Evolutionary conservation across 2,113 vertebrate species (phyloP).

Genomic region (Desmodus rotundus): DNA sequence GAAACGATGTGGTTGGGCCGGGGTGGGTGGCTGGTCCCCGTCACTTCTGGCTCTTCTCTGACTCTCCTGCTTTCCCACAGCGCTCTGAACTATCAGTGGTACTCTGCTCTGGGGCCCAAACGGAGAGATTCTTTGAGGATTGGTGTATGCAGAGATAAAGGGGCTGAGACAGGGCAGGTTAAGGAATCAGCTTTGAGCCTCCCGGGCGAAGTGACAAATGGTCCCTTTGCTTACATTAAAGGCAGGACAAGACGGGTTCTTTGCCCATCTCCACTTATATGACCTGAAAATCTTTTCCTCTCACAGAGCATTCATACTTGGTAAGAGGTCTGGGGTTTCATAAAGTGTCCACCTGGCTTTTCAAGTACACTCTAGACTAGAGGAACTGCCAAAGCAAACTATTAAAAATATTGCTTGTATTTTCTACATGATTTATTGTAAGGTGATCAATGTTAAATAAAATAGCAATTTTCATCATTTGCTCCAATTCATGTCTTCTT

Average conservation of each 20-base stretch:
- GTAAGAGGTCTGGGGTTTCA: background rate
- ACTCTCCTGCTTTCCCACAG: background rate
- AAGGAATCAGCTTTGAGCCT: background rate
- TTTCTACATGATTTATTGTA: too few species aligned
- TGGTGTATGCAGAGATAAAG: background rate
- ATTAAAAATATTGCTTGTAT: background rate
- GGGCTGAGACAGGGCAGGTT: background rate
- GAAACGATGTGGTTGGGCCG: background rate
- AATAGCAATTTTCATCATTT: too few species aligned
- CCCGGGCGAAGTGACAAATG: background rate
- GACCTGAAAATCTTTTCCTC: background rate
- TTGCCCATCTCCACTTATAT: background rate
- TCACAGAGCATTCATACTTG: background rate
- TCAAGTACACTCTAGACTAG: background rate
- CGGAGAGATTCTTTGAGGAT: background rate
- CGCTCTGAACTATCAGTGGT: too few species aligned
- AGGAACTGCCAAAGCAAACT: background rate
- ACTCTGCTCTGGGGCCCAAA: background rate
- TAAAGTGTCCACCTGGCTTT: background rate
- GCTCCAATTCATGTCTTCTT: too few species aligned
- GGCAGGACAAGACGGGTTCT: background rate
- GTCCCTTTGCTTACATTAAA: background rate
- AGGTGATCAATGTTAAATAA: too few species aligned
- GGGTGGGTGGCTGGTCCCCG: too few species aligned
- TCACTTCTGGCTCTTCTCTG: fast-evolving